phyloP scores from a whole-genome alignment of 2,797 vertebrate genomes.

The Coreius guichenoti region DNA sequence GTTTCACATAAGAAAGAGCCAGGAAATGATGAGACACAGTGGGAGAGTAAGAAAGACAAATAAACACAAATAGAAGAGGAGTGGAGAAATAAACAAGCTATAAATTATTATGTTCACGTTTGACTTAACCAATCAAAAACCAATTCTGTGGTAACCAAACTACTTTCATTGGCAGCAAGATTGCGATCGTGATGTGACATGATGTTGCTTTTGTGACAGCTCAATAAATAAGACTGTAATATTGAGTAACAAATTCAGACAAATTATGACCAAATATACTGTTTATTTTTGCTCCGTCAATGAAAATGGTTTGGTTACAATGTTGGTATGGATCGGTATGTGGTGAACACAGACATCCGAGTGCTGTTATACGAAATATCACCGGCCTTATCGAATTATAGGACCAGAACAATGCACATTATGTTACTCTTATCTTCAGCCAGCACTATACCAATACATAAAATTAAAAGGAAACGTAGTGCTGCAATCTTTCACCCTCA shows the following conservation, averaged over 20 bases:
- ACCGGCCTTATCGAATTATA: background rate
- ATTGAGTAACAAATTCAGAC: background rate
- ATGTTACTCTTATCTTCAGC: conserved; percentile 1
- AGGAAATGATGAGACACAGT: conserved; percentile 4
- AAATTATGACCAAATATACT: background rate
- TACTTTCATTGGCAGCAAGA: background rate
- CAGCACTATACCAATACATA: background rate
- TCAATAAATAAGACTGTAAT: conserved; percentile 6
- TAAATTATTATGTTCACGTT: background rate
- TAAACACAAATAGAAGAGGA: background rate
- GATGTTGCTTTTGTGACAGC: background rate
- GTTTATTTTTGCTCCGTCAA: background rate
- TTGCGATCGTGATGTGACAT: background rate
- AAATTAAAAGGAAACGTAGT: conserved; percentile 10
- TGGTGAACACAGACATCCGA: background rate
- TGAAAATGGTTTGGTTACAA: background rate
- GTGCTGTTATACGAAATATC: background rate
- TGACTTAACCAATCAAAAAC: conserved; percentile 16
- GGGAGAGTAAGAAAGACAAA: background rate
- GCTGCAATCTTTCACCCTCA: background rate
- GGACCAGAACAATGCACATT: background rate
- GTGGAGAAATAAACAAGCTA: conserved; percentile 27
- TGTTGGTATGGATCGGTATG: background rate
- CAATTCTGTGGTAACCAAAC: background rate
- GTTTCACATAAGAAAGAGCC: background rate